Conservation (phyloP, 2,888 invertebrate species). For the Pristionchus arcanus region DNA sequence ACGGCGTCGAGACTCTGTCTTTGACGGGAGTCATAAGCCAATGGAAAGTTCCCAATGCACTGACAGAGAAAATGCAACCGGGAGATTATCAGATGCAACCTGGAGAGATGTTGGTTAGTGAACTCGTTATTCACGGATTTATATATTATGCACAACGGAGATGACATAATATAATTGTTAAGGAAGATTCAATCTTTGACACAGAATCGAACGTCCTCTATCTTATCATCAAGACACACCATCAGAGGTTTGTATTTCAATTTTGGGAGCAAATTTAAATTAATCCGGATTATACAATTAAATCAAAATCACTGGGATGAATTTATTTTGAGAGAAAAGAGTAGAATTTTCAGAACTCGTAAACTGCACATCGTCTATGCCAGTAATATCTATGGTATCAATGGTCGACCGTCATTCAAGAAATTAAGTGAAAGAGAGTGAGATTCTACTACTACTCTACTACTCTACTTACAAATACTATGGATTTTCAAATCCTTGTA, state of each 20-base stretch:
- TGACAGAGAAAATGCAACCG: neutral
- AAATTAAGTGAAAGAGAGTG: neutral
- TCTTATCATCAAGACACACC: neutral
- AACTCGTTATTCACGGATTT: neutral
- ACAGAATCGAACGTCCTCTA: slow-evolving; percentile 12
- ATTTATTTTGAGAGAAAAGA: neutral
- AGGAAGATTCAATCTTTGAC: slow-evolving; percentile 51
- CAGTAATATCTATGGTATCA: neutral
- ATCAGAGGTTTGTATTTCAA: neutral
- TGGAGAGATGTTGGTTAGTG: neutral
- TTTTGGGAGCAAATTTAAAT: neutral
- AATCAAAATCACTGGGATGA: neutral
- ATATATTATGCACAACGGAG: neutral
- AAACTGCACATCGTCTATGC: neutral
- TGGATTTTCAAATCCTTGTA: neutral
- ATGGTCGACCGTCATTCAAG: neutral
- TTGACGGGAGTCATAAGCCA: neutral
- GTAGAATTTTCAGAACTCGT: neutral
- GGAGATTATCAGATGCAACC: neutral
- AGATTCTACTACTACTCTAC: neutral
- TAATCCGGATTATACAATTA: neutral
- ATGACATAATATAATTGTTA: neutral
- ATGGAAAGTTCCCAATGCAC: neutral
- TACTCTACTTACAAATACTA: neutral
- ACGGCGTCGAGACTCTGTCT: slow-evolving; percentile 1